A percentile compares a stretch with the other conserved stretches of the same genome.
Evolutionary conservation across 30 jellyfish, hydroid and myxozoan genomes (phyloP).

Genomic region (Pseudorhiza aurosa): DNA sequence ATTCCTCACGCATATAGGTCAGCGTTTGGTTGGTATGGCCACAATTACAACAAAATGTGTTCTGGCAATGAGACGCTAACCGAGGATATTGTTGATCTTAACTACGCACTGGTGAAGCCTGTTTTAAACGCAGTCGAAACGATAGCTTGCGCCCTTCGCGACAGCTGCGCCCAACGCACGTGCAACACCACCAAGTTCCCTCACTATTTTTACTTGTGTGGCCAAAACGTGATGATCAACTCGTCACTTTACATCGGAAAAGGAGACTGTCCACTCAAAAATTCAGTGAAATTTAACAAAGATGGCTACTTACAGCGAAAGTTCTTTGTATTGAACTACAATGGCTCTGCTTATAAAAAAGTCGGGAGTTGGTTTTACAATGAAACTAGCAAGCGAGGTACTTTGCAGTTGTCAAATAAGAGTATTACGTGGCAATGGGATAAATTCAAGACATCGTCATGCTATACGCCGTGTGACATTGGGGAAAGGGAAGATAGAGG

Average conservation of each 20-base stretch:
- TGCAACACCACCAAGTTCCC: not conserved
- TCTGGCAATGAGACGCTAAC: not conserved
- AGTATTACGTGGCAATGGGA: not conserved
- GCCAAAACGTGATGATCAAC: not conserved
- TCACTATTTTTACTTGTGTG: not conserved
- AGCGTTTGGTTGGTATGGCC: not conserved
- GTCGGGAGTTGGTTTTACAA: constrained; percentile 7
- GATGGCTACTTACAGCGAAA: not conserved
- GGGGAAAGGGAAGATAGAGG: constrained; percentile 27
- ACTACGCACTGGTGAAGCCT: constrained; percentile 8
- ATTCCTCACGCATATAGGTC: not conserved
- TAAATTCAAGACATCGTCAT: not conserved
- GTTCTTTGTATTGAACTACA: not conserved
- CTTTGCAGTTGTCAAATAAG: not conserved
- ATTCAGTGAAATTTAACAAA: not conserved
- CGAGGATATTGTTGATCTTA: not conserved
- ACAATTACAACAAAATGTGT: not conserved
- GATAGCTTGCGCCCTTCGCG: not conserved
- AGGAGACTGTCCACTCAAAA: not conserved
- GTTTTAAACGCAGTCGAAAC: not conserved
- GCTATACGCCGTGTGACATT: constrained; percentile 44
- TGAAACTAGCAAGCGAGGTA: not conserved
- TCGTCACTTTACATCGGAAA: not conserved
- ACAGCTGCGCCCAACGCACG: not conserved
- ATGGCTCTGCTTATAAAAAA: not conserved